Percentiles rank a stretch among this genome's conserved stretches.
Evolutionary conservation across 2,888 invertebrate genomes (phyloP).

Genomic region (Notodonta ziczac): DNA sequence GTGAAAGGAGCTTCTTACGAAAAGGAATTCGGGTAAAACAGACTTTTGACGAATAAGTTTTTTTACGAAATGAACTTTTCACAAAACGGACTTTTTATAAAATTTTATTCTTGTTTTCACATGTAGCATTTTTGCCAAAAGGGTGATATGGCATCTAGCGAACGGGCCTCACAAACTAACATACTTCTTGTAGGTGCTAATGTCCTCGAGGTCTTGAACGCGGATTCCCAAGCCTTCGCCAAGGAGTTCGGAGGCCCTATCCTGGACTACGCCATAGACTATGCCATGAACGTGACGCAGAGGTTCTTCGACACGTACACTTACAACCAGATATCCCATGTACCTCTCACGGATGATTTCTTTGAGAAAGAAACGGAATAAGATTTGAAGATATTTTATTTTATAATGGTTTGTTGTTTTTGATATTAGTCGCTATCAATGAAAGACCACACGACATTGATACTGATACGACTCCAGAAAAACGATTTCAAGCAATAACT

Average conservation of each 20-base stretch:
- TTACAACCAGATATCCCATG: slow-evolving; percentile 71
- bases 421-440: too few relatives aligned
- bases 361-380: slow-evolving; percentile 58
- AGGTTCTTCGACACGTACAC: slow-evolving; percentile 76
- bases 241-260: slow-evolving; percentile 78
- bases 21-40: too few relatives aligned
- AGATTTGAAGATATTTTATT: not conserved
- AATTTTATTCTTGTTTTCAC: too few relatives aligned
- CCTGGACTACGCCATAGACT: slow-evolving; percentile 77
- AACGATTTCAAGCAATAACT: too few relatives aligned
- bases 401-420: not conserved
- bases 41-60: too few relatives aligned
- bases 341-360: slow-evolving; percentile 73
- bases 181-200: slow-evolving; percentile 62
- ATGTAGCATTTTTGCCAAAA: too few relatives aligned
- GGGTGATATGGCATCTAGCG: too few relatives aligned
- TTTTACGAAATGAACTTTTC: too few relatives aligned
- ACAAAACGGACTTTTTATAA: too few relatives aligned
- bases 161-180: too few relatives aligned
- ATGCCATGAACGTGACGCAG: slow-evolving; percentile 79
- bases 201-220: slow-evolving; percentile 70
- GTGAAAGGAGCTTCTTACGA: too few relatives aligned
- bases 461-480: too few relatives aligned
- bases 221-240: slow-evolving; percentile 74
- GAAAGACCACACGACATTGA: not conserved